Evolutionary conservation across 2,888 invertebrate species (phyloP).

Genomic region (Chaetogeoica ovagalla): DNA sequence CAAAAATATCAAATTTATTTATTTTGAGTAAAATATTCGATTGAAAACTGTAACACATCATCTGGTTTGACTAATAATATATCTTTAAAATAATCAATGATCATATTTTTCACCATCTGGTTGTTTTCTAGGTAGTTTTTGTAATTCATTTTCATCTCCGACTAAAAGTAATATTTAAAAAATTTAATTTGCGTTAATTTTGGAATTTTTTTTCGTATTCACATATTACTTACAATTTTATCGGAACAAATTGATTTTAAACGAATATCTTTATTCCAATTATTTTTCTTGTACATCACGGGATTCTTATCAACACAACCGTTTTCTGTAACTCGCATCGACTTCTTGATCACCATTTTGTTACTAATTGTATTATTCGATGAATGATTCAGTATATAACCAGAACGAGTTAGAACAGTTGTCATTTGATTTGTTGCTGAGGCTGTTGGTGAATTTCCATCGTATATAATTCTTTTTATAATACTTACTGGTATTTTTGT

Average conservation of each 20-base stretch:
- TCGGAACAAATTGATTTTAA: conserved; percentile 16
- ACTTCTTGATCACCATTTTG: not conserved
- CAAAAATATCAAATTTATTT: too few species aligned
- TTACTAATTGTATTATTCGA: conserved; percentile 1
- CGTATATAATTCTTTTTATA: conserved; percentile 10
- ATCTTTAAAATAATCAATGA: conserved; percentile 16
- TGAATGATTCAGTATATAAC: conserved; percentile 31
- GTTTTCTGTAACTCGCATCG: conserved; percentile 3
- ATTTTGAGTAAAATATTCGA: conserved; percentile 1
- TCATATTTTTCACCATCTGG: not conserved
- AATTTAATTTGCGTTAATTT: too few species aligned
- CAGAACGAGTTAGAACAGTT: conserved; percentile 19
- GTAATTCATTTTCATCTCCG: too few species aligned
- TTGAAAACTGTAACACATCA: conserved; percentile 38
- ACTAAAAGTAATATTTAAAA: too few species aligned
- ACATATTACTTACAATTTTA: conserved; percentile 8
- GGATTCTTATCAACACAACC: not conserved
- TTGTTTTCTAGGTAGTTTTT: too few species aligned
- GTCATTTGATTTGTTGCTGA: not conserved
- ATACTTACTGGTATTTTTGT: not conserved
- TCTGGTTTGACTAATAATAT: conserved; percentile 23
- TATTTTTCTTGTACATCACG: not conserved
- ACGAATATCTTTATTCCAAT: conserved; percentile 15
- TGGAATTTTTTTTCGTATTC: not conserved
- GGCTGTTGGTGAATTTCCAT: not conserved